Evolutionary conservation across 2,797 vertebrate species (phyloP), one percentile per base, ranked within the genome.

Genomic region (Alosa sapidissima): DNA sequence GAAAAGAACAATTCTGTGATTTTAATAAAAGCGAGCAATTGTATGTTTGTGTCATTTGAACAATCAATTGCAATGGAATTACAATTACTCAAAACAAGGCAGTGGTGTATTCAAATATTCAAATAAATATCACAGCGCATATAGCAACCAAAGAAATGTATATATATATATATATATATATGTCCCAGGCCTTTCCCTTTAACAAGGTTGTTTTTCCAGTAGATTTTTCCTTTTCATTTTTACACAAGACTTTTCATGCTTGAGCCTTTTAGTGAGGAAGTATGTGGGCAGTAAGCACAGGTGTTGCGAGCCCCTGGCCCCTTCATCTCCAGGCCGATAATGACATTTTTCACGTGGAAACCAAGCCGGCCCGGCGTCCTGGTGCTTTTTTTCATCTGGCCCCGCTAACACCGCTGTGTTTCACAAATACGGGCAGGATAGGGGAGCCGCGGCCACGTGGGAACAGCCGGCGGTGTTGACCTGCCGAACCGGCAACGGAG

Each of bases 311-410:
- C 65, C 62, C 62, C 11, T 33, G 8, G 6, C 58, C 6, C 58
- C 58, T 24, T n/a, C n/a, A 72, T 72, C 33, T 72, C 2, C 24
- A 72, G 28, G 33, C 65, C 33, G 65, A 72, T 72, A 72, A 72
- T 72, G 33, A 72, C 65, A 72, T 72, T 72, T 72, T 68, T 72
- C 33, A 36, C 10, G 10, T 36, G 65, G 65, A 72, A 72, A 72
- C 28, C n/a, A 11, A 13, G 33, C 11, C 60, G 24, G 65, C 65
- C 65, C 65, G 28, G 65, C 65, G 13, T 72, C 65, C 65, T 72
- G 65, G 65, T 36, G 65, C 28, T 28, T 72, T 72, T 72, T 72
- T 72, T 72, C 65, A 72, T 72, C 65, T 72, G 65, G 65, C 65
- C 65, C 65, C 33, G 33, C 28, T 72, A 72, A 33, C 65, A 72